Conservation (phyloP, 2,888 invertebrate genomes). For the Gandaritis pyraliata region DNA sequence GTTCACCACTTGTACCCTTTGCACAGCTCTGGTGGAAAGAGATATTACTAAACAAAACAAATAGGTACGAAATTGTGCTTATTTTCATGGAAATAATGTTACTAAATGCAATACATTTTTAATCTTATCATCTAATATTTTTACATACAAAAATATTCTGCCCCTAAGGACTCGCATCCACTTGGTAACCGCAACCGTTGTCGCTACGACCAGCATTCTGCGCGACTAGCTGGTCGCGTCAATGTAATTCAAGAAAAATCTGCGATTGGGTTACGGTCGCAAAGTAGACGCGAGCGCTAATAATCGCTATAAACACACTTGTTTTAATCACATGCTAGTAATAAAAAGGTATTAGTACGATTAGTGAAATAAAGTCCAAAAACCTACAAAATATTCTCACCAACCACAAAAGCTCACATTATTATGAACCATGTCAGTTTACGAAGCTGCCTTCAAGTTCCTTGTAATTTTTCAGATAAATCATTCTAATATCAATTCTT, state of each 20-base stretch:
- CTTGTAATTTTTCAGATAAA: conserved; percentile 27
- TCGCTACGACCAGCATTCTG: background rate
- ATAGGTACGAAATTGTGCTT: conserved; percentile 44
- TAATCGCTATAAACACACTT: conserved; percentile 73
- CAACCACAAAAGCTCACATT: conserved; percentile 46
- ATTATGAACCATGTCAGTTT: conserved; percentile 49
- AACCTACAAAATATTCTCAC: conserved; percentile 40
- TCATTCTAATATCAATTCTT: conserved; percentile 19
- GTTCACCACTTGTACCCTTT: background rate
- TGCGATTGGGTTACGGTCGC: background rate
- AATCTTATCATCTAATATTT: conserved; percentile 67
- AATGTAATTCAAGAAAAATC: no score
- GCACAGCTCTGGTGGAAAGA: no score
- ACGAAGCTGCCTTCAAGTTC: conserved; percentile 42
- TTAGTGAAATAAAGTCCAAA: conserved; percentile 47
- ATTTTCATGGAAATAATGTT: conserved; percentile 36
- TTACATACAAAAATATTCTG: conserved; percentile 81
- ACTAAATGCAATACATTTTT: conserved; percentile 65
- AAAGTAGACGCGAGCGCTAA: conserved; percentile 32
- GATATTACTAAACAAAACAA: conserved; percentile 18
- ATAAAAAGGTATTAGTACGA: conserved; percentile 48
- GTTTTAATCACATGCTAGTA: conserved; percentile 57
- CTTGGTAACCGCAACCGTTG: background rate
- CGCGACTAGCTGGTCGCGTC: background rate
- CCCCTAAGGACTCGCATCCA: conserved; percentile 48